Evolutionary conservation across 1,140 invertebrate genomes (phyloP).

Genomic region (Ceratina calcarata): DNA sequence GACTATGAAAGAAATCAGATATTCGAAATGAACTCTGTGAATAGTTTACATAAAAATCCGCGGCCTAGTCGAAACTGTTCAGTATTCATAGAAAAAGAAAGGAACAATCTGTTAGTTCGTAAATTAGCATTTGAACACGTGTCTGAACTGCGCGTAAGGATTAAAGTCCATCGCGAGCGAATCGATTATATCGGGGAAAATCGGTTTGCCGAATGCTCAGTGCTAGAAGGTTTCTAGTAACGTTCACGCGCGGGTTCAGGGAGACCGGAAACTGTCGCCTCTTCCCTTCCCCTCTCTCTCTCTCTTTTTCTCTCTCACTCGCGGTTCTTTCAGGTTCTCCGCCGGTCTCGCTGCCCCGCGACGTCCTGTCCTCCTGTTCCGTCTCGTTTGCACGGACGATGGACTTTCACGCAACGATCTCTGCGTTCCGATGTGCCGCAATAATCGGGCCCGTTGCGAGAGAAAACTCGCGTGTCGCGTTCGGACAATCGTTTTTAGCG

Average conservation of each 20-base stretch:
- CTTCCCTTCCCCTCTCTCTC: slow-evolving; percentile 25
- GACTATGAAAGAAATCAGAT: too few relatives aligned
- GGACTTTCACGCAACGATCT: slow-evolving; percentile 71
- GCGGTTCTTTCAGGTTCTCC: too few relatives aligned
- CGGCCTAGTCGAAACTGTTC: too few relatives aligned
- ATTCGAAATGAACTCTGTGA: too few relatives aligned
- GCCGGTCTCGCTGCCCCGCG: not conserved
- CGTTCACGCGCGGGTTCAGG: slow-evolving; percentile 37
- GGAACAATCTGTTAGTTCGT: too few relatives aligned
- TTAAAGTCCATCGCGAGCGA: too few relatives aligned
- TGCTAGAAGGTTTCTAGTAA: not conserved
- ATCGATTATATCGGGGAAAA: slow-evolving; percentile 1
- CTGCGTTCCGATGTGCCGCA: slow-evolving; percentile 65
- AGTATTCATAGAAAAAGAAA: too few relatives aligned
- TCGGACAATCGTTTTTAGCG: slow-evolving; percentile 38
- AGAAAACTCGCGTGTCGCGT: slow-evolving; percentile 56
- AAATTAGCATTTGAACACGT: too few relatives aligned
- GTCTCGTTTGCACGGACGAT: slow-evolving; percentile 31
- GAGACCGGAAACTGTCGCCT: slow-evolving; percentile 61
- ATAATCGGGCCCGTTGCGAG: slow-evolving; percentile 69
- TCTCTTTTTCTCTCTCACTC: slow-evolving; percentile 44
- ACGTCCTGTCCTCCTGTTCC: slow-evolving; percentile 14
- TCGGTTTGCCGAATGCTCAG: slow-evolving; percentile 22
- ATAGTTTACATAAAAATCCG: too few relatives aligned
- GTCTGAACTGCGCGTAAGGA: too few relatives aligned